Percentiles rank a stretch among this genome's conserved stretches.
These are phyloP conservation scores for Anguilla japonica DNA, from an alignment of 2,113 vertebrate species.

Conservation along the genomic window DNA sequence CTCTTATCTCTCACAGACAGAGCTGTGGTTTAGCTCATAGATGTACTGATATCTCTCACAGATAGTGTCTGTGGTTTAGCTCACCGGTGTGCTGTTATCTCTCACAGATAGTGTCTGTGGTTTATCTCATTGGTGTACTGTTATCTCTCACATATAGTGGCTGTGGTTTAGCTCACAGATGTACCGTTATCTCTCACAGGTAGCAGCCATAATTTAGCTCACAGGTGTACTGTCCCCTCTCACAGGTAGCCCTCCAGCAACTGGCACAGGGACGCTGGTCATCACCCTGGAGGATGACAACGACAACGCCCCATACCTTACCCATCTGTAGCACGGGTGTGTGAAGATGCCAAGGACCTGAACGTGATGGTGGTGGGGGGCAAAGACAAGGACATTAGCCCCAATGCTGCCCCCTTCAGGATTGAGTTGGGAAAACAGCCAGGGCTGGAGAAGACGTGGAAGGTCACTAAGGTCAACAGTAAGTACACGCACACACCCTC, in stretches of 20 bases:
- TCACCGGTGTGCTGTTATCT: no score
- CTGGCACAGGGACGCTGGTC: conserved; percentile 87
- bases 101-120: no score
- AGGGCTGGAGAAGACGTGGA: conserved; percentile 89
- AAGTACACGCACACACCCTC: conserved; percentile 60
- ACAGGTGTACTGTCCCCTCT: neutral
- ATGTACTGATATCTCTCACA: no score
- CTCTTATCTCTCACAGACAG: neutral
- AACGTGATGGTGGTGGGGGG: conserved; percentile 85
- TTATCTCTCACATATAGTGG: no score
- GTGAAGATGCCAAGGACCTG: conserved; percentile 86
- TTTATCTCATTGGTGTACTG: no score
- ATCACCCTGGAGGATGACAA: conserved; percentile 89
- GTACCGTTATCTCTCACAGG: no score
- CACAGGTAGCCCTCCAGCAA: conserved; percentile 85
- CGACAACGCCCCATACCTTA: conserved; percentile 88
- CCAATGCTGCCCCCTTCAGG: conserved; percentile 90
- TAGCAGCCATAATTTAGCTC: neutral
- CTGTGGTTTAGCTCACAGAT: no score
- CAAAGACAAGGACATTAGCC: conserved; percentile 85
- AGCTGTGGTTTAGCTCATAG: no score
- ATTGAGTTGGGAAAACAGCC: conserved; percentile 90
- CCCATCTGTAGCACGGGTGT: conserved; percentile 84
- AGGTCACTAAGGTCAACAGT: conserved; percentile 89
- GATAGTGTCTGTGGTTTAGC: no score